Evolutionary conservation across 2,113 vertebrate genomes (phyloP), one percentile per base, ranked within the genome.

Genomic region (Oryzias woworae): DNA sequence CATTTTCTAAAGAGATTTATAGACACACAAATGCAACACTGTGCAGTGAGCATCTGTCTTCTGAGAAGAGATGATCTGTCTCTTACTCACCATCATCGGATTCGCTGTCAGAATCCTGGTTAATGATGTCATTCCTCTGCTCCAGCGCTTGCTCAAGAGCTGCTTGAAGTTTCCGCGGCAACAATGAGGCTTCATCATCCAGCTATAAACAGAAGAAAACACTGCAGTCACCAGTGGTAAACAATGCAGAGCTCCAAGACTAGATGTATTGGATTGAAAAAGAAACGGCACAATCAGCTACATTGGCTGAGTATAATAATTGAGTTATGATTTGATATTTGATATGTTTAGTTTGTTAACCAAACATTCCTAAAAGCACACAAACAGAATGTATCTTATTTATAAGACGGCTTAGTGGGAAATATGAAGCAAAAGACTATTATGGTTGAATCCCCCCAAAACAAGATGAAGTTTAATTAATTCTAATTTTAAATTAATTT

Each of bases 41-140:
- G 18, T 2, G 31, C 48, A 49, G 15, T 53, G 22, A 49, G 59
- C 61, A 54, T 80, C 67, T 70, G 71, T 54, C 65, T 51, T 18
- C 14, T 49, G 55, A 26, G 14, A 12, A 22, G 24, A 31, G 15
- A 55, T 23, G 64, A 78, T 58, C 45, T 17, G 51, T 86, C 69
- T 22, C 61, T 68, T 80, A 68, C 86, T 94, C 89, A 99, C 97
- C 97, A 71, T 99, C 97, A 50, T 98, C 97, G 1, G 96, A 98
- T 78, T 98, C 98, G n/a, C 97, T 98, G 79, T 99, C 97, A 26
- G 98, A 97, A 89, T 98, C 98, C 85, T 96, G 95, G 84, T 92
- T 94, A 89, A 97, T 95, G 86, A 99, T 91, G 84, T 99, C 95
- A 18, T 93, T 96, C 88, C 97, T 96, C 88, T 96, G 94, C 84